phyloP scores from a whole-genome alignment of 2,113 vertebrate genomes.

The Nerophis ophidion region DNA sequence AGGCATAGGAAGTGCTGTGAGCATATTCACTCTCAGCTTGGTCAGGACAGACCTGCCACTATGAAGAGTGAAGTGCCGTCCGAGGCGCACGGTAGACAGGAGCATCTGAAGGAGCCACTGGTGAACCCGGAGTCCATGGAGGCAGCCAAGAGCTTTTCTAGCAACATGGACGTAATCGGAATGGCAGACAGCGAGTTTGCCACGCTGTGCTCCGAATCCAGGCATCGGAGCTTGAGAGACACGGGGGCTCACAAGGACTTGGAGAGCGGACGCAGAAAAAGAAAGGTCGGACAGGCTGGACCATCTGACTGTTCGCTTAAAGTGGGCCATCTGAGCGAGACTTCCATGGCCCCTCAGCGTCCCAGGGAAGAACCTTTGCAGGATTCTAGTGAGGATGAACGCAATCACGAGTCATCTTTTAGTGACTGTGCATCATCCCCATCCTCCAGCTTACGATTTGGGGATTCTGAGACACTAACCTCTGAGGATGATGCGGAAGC shows the following conservation, averaged over 20 bases:
- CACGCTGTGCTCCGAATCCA: conserved; percentile 76
- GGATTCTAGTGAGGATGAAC: conserved; percentile 83
- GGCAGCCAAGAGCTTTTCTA: conserved; percentile 82
- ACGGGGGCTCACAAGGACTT: conserved; percentile 79
- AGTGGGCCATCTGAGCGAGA: conserved; percentile 65
- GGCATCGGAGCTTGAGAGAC: conserved; percentile 72
- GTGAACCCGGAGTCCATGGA: conserved; percentile 86
- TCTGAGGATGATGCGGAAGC: conserved; percentile 87
- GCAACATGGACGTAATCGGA: conserved; percentile 90
- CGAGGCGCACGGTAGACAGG: conserved; percentile 87
- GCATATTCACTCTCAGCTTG: conserved; percentile 35
- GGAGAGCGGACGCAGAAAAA: conserved; percentile 88
- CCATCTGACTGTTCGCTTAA: conserved; percentile 89
- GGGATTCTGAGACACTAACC: conserved; percentile 93
- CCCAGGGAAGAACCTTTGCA: conserved; percentile 76
- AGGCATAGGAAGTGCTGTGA: conserved; percentile 68
- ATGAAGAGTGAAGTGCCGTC: conserved; percentile 98
- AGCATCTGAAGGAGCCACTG: conserved; percentile 91
- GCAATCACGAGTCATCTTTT: conserved; percentile 85
- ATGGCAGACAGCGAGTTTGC: conserved; percentile 91
- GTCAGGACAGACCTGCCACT: conserved; percentile 72
- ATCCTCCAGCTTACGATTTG: conserved; percentile 92
- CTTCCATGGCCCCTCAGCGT: conserved; percentile 61
- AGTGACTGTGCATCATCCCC: conserved; percentile 96
- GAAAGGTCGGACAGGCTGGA: conserved; percentile 96